Evolutionary conservation across 2,888 invertebrate species (phyloP).

Genomic region (Nasonia oneida): DNA sequence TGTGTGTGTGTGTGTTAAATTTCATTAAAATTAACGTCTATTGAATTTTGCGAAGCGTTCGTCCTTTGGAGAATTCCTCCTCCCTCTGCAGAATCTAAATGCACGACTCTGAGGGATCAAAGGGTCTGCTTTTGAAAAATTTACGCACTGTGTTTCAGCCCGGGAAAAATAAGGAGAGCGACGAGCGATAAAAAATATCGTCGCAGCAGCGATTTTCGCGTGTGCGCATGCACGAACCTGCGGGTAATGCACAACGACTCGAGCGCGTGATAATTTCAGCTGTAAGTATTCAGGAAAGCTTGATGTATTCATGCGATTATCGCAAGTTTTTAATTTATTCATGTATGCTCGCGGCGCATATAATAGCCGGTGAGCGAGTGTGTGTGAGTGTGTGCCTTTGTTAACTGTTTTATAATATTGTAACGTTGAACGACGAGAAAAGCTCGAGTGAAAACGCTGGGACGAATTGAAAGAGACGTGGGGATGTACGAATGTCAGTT

Average conservation of each 20-base stretch:
- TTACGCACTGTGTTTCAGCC: too few relatives aligned
- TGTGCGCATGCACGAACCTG: neutral
- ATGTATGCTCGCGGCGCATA: neutral
- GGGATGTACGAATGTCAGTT: neutral
- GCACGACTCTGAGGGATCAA: too few relatives aligned
- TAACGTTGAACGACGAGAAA: neutral
- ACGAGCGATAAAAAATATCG: too few relatives aligned
- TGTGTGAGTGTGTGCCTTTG: neutral
- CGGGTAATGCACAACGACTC: neutral
- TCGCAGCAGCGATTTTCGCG: neutral
- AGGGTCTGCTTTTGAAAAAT: too few relatives aligned
- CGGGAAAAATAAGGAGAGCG: too few relatives aligned
- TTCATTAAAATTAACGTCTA: neutral
- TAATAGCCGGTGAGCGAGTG: neutral
- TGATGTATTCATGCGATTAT: conserved; percentile 1
- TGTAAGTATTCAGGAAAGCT: neutral
- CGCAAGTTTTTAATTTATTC: neutral
- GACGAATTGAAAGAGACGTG: neutral
- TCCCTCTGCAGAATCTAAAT: too few relatives aligned
- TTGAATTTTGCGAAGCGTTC: neutral
- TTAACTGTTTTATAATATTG: neutral
- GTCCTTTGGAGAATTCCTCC: neutral
- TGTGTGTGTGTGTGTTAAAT: neutral
- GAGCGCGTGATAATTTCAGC: neutral
- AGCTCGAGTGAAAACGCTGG: neutral